Evolutionary conservation across 1,140 invertebrate species (phyloP), one percentile per base, ranked within the genome.

Genomic region (Caenorhabditis tropicalis): DNA sequence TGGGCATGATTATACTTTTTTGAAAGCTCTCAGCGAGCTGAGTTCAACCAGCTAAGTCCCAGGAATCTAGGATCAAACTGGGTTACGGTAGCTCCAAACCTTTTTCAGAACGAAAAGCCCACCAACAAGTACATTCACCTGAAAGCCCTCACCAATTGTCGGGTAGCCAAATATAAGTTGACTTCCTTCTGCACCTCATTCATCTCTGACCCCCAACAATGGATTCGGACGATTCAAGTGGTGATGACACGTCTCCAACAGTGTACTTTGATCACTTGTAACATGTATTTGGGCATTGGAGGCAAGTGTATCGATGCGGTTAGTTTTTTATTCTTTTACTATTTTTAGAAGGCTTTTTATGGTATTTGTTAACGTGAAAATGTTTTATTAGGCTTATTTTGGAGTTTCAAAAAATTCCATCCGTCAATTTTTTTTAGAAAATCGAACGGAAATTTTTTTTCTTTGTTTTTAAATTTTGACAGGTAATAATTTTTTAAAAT

Each of bases 161-260:
- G 95, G 84, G 94, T 98, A 49, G 94, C 98, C 21, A 94, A 95
- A 88, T 92, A 96, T 79, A 95, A 95, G 21, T 85, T 88, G 24
- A 80, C 49, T 87, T 85, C 60, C 31, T 92, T 93, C 88, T 88
- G 89, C 19, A 89, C 92, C 43, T 89, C 93, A 79, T 92, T 94
- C 87, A 91, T 92, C 89, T 95, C 96, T 89, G 95, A 96, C 92
- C 96, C 96, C 0, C 96, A 98, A 90, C 95, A 96, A 85, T 95
- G 98, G 91, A 95, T 98, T 84, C 93, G 97, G 89, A 96, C 98
- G 56, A 96, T 99, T 89, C 95, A 98, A 93, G 96, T 99, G 39
- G 98, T 99, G 82, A 98, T 99, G 96, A 96, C 98, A 27, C 94
- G 98, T 6, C 92, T 99, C n/a, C 97, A 99, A 91, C 93, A 98